Evolutionary conservation across 2,797 vertebrate genomes (phyloP).

Genomic region (Phylloscopus collybita): DNA sequence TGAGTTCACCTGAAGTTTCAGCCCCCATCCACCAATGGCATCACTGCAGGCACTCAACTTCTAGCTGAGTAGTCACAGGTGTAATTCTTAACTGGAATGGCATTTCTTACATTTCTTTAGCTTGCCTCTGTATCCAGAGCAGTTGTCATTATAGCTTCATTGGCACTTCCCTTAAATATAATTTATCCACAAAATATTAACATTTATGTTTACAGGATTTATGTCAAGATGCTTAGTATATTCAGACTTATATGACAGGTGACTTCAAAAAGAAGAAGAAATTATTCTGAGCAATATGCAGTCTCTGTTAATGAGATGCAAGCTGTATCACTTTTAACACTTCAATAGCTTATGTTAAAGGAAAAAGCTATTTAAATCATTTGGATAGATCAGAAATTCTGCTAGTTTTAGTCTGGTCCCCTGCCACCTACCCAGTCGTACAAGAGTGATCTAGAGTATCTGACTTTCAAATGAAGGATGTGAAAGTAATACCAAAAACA

Average conservation of each 20-base stretch:
- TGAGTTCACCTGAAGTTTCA: not conserved
- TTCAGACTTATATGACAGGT: not conserved
- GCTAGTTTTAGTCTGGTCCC: not conserved
- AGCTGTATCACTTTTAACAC: slow-evolving; percentile 16
- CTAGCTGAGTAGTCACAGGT: not conserved
- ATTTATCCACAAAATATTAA: not conserved
- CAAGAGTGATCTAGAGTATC: not conserved
- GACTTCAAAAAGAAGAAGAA: not conserved
- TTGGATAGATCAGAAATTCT: slow-evolving; percentile 24
- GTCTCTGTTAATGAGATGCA: not conserved
- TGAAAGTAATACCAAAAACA: slow-evolving; percentile 18
- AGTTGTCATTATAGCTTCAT: not conserved
- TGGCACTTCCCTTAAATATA: not conserved
- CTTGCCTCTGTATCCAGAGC: not conserved
- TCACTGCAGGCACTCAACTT: not conserved
- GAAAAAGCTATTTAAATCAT: slow-evolving; percentile 5
- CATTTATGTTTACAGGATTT: not conserved
- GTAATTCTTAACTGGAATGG: not conserved
- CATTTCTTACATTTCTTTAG: not conserved
- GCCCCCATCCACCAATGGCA: not conserved
- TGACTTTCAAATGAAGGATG: slow-evolving; percentile 19
- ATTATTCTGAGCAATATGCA: not conserved
- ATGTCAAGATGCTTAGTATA: not conserved
- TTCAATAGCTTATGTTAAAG: not conserved
- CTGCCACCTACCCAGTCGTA: not conserved